Evolutionary conservation across 2,113 vertebrate genomes (phyloP).

Genomic region (Zosterops lateralis): DNA sequence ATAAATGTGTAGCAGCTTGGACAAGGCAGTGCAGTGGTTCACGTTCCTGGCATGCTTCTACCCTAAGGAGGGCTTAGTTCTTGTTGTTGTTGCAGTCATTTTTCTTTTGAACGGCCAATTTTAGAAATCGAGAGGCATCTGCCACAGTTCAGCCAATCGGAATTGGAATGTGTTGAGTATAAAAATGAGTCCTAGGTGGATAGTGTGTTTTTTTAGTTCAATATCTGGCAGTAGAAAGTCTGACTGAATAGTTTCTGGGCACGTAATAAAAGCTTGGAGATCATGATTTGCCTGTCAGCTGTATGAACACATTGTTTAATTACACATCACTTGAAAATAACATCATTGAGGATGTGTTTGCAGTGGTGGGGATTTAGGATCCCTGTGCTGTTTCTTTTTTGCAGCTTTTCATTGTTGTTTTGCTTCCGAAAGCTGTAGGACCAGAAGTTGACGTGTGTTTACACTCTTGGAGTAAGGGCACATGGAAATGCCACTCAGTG

Average conservation of each 20-base stretch:
- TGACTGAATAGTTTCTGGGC: neutral
- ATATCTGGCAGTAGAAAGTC: neutral
- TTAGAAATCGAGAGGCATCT: neutral
- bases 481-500: neutral
- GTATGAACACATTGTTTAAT: slow-evolving; percentile 48
- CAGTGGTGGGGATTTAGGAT: slow-evolving; percentile 18
- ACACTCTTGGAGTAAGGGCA: slow-evolving; percentile 19
- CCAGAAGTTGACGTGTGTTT: slow-evolving; percentile 19
- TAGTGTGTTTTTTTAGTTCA: neutral
- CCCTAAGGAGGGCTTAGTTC: neutral
- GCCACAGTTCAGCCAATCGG: neutral
- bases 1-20: neutral
- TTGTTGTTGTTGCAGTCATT: no score
- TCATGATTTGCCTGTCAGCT: slow-evolving; percentile 58
- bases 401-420: slow-evolving; percentile 42
- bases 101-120: neutral
- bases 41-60: neutral
- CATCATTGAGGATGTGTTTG: neutral
- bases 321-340: slow-evolving; percentile 50
- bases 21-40: neutral
- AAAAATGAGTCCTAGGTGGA: neutral
- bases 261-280: slow-evolving; percentile 64
- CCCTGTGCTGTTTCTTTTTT: slow-evolving; percentile 28
- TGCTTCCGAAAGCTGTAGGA: slow-evolving; percentile 7
- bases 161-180: neutral